These are phyloP conservation scores for Spea bombifrons DNA, from an alignment of 2,113 vertebrate genomes.

Conservation along the genomic window DNA sequence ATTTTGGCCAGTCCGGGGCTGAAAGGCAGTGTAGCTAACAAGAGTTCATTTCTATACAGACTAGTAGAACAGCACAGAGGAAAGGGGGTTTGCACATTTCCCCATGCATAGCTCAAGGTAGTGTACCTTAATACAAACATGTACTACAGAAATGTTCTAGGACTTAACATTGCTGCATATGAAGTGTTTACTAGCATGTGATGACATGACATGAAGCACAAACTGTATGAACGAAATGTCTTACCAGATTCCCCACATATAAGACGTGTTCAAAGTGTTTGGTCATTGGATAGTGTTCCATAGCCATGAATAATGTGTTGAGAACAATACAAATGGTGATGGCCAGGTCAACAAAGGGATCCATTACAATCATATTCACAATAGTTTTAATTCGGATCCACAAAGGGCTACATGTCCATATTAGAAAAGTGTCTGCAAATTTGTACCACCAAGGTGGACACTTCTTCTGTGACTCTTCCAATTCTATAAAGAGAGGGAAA, in stretches of 20 bases:
- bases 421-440: slow-evolving; percentile 89
- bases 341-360: slow-evolving; percentile 94
- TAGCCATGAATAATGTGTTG: slow-evolving; percentile 97
- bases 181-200: no score
- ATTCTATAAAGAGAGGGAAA: slow-evolving; percentile 66
- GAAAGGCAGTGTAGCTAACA: no score
- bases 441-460: slow-evolving; percentile 98
- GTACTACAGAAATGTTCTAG: no score
- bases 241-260: slow-evolving; percentile 89
- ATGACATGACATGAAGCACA: no score
- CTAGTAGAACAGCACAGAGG: no score
- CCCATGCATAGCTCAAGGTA: no score
- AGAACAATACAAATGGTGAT: slow-evolving; percentile 98
- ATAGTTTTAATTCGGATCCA: slow-evolving; percentile 95
- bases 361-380: slow-evolving; percentile 91
- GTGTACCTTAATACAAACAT: no score
- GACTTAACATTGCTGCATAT: no score
- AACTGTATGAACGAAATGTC: slow-evolving; percentile 28
- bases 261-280: slow-evolving; percentile 76
- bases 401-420: slow-evolving; percentile 91
- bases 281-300: slow-evolving; percentile 98
- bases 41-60: no score
- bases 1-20: no score
- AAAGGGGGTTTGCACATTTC: no score
- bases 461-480: slow-evolving; percentile 94